Evolutionary conservation across 2,113 vertebrate genomes (phyloP), one percentile per base, ranked within the genome.

Genomic region (Cyprinodon brontotheroides): DNA sequence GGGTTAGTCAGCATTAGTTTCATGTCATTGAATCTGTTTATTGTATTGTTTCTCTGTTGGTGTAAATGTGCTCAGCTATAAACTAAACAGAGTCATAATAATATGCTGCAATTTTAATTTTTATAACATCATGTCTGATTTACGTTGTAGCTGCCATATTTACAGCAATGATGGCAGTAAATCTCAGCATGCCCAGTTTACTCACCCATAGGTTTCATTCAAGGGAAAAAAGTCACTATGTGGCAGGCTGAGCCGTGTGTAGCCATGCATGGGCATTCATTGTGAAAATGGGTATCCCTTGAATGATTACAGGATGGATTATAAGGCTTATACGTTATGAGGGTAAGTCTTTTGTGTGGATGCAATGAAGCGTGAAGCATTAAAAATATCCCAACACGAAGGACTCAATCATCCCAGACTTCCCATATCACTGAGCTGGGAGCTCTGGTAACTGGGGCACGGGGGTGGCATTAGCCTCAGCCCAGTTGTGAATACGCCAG

Each of bases 271-370:
- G 76, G 83, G 85, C 63, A 89, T 88, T 78, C 78, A 80, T 83
- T 53, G 36, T 82, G 73, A 78, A 87, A 85, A 80, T 83, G 80
- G 84, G 77, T 61, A 89, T 85, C 83, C 72, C 70, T 70, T 75
- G 64, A 83, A 86, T 82, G 86, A 90, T 90, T 85, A 87, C 79
- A 72, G 72, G 77, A 61, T 48, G 84, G 91, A 92, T 93, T 93
- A 92, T 39, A 70, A 67, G 65, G 86, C 68, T 92, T 92, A 91
- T 64, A 82, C 78, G 84, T 92, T 83, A 91, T 72, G 70, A 50
- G 87, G 83, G 86, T 74, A 85, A 82, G 79, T 78, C 84, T 92
- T 91, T 93, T 94, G 92, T 93, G 80, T 75, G 68, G 65, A 82
- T 83, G 81, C 89, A 91, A 68, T 75, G 78, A 89, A 88, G 91